Evolutionary conservation across 2,797 vertebrate genomes (phyloP), one percentile per base, ranked within the genome.

Genomic region (Siniperca obscura): DNA sequence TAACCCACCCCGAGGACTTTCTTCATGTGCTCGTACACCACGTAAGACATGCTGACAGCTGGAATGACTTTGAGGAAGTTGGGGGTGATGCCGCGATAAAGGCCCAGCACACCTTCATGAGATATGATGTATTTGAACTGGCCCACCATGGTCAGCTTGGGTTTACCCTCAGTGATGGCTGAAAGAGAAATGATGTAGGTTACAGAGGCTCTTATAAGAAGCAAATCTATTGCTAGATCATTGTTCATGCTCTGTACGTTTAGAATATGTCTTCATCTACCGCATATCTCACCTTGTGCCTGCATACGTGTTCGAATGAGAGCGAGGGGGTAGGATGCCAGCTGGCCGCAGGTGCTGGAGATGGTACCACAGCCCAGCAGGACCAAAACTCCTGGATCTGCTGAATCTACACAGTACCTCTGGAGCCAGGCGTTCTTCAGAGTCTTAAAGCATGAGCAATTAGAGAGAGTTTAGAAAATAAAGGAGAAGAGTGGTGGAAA

Each of bases 41-140:
- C 98, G 2, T 98, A 99, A 87, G 97, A 98, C 94, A 99, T 98
- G 94, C 98, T 98, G 76, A 99, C 98, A 11, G 98, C 98, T 46
- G 98, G 98, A 70, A 99, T 95, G 84, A 99, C 98, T 80, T 99
- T 99, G 88, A 99, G 96, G 92, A 98, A 99, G 92, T 98, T 98
- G 38, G 98, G 98, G 25, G 97, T 95, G 81, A 98, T 97, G 75
- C 98, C 98, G 3, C 97, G 95, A 81, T 99, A 99, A 64, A 99
- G 96, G 80, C 98, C 98, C 1, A 90, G 56, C 9, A 97, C 44
- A 7, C 98, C 98, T 85, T 98, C 98, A 36, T 96, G 95, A 64
- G 96, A 95, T 87, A 98, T 76, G 79, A 98, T 98, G 89, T 95
- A 95, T 91, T 90, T 96, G 89, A 98, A 97, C 85, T 98, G 97